These are phyloP conservation scores for Antitype chi DNA, from an alignment of 2,888 invertebrate species.

Conservation along the genomic window DNA sequence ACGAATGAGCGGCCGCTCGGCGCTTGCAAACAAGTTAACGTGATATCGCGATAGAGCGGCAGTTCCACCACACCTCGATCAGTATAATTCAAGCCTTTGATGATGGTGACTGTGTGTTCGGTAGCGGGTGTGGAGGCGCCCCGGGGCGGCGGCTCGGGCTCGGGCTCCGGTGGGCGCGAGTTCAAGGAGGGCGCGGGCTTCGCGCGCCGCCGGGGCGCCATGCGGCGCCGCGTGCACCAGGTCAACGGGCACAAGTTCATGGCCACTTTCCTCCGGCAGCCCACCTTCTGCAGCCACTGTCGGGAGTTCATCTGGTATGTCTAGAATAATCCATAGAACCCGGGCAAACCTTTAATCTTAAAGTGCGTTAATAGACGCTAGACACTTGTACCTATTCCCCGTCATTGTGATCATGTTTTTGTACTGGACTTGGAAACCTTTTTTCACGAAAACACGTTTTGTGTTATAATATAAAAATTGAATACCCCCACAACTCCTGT, in stretches of 20 bases:
- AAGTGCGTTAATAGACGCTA: no score
- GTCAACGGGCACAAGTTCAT: constrained; percentile 99
- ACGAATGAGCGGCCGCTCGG: background rate
- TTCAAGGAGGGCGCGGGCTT: constrained; percentile 99
- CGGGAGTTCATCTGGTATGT: constrained; percentile 98
- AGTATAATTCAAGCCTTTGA: background rate
- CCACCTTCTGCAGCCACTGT: constrained; percentile 99
- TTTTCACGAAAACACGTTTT: no score
- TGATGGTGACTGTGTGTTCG: background rate
- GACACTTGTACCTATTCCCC: no score
- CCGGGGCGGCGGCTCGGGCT: constrained; percentile 42
- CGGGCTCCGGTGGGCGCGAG: constrained; percentile 91
- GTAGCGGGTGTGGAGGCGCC: constrained; percentile 68
- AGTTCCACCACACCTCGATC: background rate
- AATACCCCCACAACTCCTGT: no score
- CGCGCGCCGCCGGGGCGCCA: constrained; percentile 98
- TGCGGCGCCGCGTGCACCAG: constrained; percentile 99
- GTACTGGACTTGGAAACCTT: no score
- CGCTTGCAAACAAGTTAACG: background rate
- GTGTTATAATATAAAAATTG: no score
- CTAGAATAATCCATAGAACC: background rate
- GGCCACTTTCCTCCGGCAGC: constrained; percentile 99
- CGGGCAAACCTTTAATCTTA: no score
- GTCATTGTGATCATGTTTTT: no score
- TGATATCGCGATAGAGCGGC: background rate